Conservation (phyloP, 2,797 vertebrate genomes). For the Mallotus villosus region DNA sequence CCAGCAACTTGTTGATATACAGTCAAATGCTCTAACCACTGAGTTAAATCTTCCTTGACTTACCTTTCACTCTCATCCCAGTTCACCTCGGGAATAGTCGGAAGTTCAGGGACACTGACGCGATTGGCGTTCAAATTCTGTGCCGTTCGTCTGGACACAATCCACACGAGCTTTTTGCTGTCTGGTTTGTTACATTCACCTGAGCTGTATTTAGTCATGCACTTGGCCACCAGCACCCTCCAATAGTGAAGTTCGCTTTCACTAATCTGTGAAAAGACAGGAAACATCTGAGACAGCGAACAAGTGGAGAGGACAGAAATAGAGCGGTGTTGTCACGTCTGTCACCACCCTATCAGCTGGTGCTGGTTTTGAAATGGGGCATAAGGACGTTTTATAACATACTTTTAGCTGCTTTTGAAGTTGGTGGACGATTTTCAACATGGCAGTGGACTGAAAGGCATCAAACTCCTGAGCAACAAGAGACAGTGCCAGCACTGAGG, state of each 20-base stretch:
- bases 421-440: slow-evolving; percentile 84
- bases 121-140: slow-evolving; percentile 91
- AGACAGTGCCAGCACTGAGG: slow-evolving; percentile 94
- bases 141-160: slow-evolving; percentile 91
- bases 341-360: not conserved
- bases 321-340: slow-evolving; percentile 6
- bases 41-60: too few species aligned
- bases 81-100: slow-evolving; percentile 89
- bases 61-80: slow-evolving; percentile 90
- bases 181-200: slow-evolving; percentile 93
- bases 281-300: slow-evolving; percentile 26
- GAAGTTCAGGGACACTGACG: slow-evolving; percentile 87
- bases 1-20: too few species aligned
- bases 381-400: slow-evolving; percentile 17
- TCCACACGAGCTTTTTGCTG: slow-evolving; percentile 94
- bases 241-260: slow-evolving; percentile 86
- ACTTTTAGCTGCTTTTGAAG: slow-evolving; percentile 93
- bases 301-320: slow-evolving; percentile 12
- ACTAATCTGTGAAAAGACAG: slow-evolving; percentile 75
- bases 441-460: slow-evolving; percentile 80
- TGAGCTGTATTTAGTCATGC: slow-evolving; percentile 89
- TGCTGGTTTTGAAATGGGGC: not conserved
- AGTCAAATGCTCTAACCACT: too few species aligned
- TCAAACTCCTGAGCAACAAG: slow-evolving; percentile 92
- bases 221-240: slow-evolving; percentile 91